Evolutionary conservation across 2,113 vertebrate genomes (phyloP).

Genomic region (Capreolus pygargus): DNA sequence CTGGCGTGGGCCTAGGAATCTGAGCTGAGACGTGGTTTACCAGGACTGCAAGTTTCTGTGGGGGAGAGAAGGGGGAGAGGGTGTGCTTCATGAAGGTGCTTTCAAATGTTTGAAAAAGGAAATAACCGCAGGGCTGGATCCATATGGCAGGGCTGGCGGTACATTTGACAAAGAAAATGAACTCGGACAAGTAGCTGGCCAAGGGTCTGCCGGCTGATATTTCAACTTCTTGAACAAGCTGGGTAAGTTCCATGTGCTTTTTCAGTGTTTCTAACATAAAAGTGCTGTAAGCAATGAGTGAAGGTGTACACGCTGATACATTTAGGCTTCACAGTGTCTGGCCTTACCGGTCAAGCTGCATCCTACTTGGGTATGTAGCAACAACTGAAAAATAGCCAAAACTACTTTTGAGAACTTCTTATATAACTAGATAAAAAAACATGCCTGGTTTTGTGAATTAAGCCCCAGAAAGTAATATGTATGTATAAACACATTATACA

Average conservation of each 20-base stretch:
- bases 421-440: not conserved
- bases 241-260: not conserved
- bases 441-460: not conserved
- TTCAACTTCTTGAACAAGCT: not conserved
- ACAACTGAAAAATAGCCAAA: not conserved
- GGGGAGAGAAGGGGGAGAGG: not conserved
- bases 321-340: not conserved
- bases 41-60: not conserved
- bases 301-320: rapidly evolving
- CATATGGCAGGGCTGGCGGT: rapidly evolving
- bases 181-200: not conserved
- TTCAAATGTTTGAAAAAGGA: not conserved
- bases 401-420: not conserved
- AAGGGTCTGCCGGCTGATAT: not conserved
- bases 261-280: not conserved
- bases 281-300: not conserved
- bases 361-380: rapidly evolving
- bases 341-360: rapidly evolving
- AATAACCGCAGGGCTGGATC: not conserved
- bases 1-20: constrained; percentile 48
- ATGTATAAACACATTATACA: not conserved
- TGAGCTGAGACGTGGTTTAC: not conserved
- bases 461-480: not conserved
- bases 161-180: not conserved
- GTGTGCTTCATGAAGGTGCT: not conserved